Base-by-base conservation (phyloP, 2,888 invertebrate genomes). In the Drosophila prostipennis region DNA sequence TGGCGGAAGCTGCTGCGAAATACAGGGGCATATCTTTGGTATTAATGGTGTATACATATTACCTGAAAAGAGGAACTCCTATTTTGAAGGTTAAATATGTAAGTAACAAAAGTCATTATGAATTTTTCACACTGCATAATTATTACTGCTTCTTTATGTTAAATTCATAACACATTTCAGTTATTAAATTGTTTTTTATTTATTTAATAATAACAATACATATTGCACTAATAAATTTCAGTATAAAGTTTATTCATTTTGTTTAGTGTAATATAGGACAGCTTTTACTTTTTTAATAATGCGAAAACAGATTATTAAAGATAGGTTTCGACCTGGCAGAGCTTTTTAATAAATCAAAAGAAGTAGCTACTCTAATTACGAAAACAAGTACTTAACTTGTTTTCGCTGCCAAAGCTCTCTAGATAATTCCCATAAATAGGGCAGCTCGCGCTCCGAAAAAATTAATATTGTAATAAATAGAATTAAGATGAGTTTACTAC, bases 381-480 rank as follows among this genome's bases (percentile, higher is more conserved):
- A 5, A 13, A 57, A 6, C 45, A 45, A 63, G 60, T 52, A 14
- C n/a, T 34, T 42, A 61, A 42, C 26, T 34, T 59, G 48, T 59
- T 63, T 59, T 7, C 14, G 11, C 23, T 23, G 46, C 42, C 6
- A n/a, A 32, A 26, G 29, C 14, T 46, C 13, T 61, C 2, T 10
- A 1, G 2, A 39, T 11, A 63, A 55, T 56, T 36, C 39, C 36
- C 57, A 71, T 74, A 78, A 86, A 74, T 64, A 45, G 34, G 13
- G 10, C 26, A 2, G 14, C 2, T 0, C 3, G 8, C 10, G 23
- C 7, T 8, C 8, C 29, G 5, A 29, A 3, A 29, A 52, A 23
- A 49, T 32, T 34, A 16, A 58, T 14, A 14, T 13, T 11, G 26
- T 46, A 16, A 6, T 11, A 45, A 40, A 6, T 54, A 7, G 3